Evolutionary conservation across 2,888 invertebrate species (phyloP).

Genomic region (Tridacna gigas): DNA sequence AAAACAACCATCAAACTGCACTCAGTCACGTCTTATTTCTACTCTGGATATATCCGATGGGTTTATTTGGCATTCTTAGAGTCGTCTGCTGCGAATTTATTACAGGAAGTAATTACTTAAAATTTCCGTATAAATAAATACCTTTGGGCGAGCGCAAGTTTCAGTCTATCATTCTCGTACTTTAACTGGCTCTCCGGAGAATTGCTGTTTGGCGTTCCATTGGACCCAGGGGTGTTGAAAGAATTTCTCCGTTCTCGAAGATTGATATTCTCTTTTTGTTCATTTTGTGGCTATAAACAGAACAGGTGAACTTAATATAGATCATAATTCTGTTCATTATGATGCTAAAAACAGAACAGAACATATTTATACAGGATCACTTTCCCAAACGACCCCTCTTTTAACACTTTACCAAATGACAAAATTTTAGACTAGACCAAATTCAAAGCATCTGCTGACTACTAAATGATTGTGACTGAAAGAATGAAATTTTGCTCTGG

Average conservation of each 20-base stretch:
- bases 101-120: not conserved
- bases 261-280: constrained; percentile 85
- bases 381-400: too few relatives aligned
- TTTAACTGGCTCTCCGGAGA: constrained; percentile 89
- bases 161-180: constrained; percentile 98
- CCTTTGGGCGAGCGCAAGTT: constrained; percentile 98
- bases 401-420: not conserved
- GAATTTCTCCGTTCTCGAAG: constrained; percentile 80
- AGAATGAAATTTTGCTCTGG: too few relatives aligned
- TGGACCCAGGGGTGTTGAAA: constrained; percentile 76
- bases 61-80: not conserved
- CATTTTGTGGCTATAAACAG: constrained; percentile 50
- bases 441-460: too few relatives aligned
- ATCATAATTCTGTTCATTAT: not conserved
- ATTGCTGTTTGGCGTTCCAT: constrained; percentile 56
- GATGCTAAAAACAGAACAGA: not conserved
- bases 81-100: not conserved
- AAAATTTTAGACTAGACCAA: too few relatives aligned
- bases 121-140: constrained; percentile 82
- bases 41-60: not conserved
- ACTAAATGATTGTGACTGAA: too few relatives aligned
- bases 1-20: too few relatives aligned
- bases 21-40: too few relatives aligned
- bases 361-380: too few relatives aligned
- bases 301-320: not conserved